Base-by-base conservation (phyloP, 64 coral and sea anemone species). In the Montipora capricornis region DNA sequence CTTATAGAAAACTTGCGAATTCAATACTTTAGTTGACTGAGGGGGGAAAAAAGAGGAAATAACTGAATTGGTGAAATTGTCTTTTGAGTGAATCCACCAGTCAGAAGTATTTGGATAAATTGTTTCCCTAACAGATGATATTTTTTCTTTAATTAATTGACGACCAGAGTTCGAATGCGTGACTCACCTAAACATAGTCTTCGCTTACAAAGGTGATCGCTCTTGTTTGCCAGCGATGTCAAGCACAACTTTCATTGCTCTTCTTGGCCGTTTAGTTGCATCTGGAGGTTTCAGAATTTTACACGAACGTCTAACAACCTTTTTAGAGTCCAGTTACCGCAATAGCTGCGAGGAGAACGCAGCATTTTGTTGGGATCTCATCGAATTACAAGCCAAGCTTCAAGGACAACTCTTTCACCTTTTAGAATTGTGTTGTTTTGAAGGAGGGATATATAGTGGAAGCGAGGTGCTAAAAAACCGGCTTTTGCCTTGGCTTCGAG, bases 261-360 rank as follows among this genome's bases (percentile, higher is more conserved):
- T 95, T 89, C 85, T 97, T 7, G 92, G 95, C 11, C 80, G 64
- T 14, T 51, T 97, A 14, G 47, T 97, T 70, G 83, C 89, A 49
- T 90, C 87, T 77, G 83, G 60, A 2, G 83, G 94, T 6, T 84
- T 97, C 44, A 94, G 82, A 57, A 29, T 73, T 20, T 66, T 91
- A 12, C 95, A 97, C 45, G 92, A 94, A 20, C 85, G 89, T 45
- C 45, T 97, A 52, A 78, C 81, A 45, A 97, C 57, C 14, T 89
- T 97, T 70, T 94, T 94, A 50, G 93, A 97, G 11, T 75, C 91
- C 9, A 97, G 89, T 19, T 97, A 97, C 49, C 95, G 92, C 4
- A 93, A 97, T 29, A 97, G 87, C 22, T 94, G 92, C 37, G 92
- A 97, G 47, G 92, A 97, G 78, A 97, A 90, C 53, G 94, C 92